These are phyloP conservation scores for Halocynthia aurantium DNA, from an alignment of 23 tunicate genomes.

Conservation along the genomic window DNA sequence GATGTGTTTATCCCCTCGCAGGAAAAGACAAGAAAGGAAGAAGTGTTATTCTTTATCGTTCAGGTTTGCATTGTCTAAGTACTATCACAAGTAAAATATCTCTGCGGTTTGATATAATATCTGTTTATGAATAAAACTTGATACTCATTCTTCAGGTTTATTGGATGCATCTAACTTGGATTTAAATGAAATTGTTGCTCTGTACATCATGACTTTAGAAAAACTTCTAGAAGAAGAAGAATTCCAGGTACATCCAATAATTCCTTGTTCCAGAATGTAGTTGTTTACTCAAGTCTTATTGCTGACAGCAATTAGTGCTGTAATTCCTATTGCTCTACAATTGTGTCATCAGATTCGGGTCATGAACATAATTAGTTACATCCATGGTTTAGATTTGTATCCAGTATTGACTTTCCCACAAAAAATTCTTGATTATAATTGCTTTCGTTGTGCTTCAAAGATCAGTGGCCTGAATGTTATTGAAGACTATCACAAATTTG, in stretches of 20 bases:
- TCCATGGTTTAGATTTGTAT: too few species aligned
- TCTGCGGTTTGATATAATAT: too few species aligned
- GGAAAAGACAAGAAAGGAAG: slow-evolving; percentile 50
- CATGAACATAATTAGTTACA: too few species aligned
- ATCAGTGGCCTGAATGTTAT: slow-evolving; percentile 50
- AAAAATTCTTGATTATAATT: too few species aligned
- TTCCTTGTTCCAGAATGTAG: neutral
- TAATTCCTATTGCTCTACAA: too few species aligned
- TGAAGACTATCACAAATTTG: slow-evolving; percentile 57
- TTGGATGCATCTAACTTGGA: neutral
- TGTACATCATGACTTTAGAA: slow-evolving; percentile 30
- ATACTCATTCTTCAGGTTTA: too few species aligned
- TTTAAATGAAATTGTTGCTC: slow-evolving; percentile 33
- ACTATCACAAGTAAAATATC: too few species aligned
- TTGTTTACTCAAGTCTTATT: neutral
- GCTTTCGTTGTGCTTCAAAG: neutral
- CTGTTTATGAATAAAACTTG: too few species aligned
- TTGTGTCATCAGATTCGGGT: too few species aligned
- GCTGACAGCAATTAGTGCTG: too few species aligned
- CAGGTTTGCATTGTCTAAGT: slow-evolving; percentile 7
- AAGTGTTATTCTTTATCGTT: slow-evolving; percentile 34
- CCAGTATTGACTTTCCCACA: too few species aligned
- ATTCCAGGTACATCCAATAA: slow-evolving; percentile 31
- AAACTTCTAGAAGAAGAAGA: slow-evolving; percentile 44
- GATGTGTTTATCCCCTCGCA: slow-evolving; percentile 27